Conservation (phyloP, 1,140 invertebrate genomes). For the Aphelenchoides avenae region DNA sequence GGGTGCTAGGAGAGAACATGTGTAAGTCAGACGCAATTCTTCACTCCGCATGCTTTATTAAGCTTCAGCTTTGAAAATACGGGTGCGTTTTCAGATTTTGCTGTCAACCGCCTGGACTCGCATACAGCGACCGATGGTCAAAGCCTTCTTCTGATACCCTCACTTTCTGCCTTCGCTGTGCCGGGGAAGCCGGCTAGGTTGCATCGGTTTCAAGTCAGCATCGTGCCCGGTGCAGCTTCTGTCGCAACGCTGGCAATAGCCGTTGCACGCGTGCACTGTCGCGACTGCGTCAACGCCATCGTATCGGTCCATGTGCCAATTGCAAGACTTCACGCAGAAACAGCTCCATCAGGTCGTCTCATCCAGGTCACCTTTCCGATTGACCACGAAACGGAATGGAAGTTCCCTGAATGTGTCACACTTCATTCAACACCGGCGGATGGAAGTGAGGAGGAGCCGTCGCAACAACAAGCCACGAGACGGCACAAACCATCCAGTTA, state of each 20-base stretch:
- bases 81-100: constrained; percentile 43
- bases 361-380: constrained; percentile 39
- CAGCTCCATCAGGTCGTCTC: constrained; percentile 6
- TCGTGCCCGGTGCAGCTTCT: too few relatives aligned
- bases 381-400: constrained; percentile 33
- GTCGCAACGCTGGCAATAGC: too few relatives aligned
- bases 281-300: constrained; percentile 28
- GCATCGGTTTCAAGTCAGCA: too few relatives aligned
- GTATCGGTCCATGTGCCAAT: constrained; percentile 19
- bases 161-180: constrained; percentile 19
- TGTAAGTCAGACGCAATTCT: too few relatives aligned
- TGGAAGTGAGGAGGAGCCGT: too few relatives aligned
- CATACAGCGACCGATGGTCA: neutral
- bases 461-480: constrained; percentile 10
- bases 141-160: constrained; percentile 34
- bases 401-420: constrained; percentile 51
- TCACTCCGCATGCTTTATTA: too few relatives aligned
- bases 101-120: constrained; percentile 35
- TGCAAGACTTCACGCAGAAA: constrained; percentile 21
- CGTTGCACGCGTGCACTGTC: too few relatives aligned
- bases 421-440: too few relatives aligned
- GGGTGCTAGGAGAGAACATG: constrained; percentile 23
- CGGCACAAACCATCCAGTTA: neutral
- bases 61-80: too few relatives aligned
- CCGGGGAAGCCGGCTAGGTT: too few relatives aligned